Evolutionary conservation across 2,888 invertebrate genomes (phyloP), one percentile per base, ranked within the genome.

Genomic region (Metopia argyrocephala): DNA sequence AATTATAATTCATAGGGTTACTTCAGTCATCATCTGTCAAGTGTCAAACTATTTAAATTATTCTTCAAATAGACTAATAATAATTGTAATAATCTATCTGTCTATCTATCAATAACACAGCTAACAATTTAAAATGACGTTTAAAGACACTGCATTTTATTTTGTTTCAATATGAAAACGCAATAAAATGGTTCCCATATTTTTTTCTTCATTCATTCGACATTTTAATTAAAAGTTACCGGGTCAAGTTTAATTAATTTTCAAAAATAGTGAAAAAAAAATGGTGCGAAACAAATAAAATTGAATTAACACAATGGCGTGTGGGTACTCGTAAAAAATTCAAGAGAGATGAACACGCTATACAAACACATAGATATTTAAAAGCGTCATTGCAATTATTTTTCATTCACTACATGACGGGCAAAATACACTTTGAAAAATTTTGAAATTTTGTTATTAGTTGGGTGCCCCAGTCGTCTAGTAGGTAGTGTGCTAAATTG

Each of bases 201-300:
- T n/a, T 50, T 52, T 23, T 31, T 31, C 12, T 38, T 12, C 38
- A 38, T 28, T 59, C 78, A n/a, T 76, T 78, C 78, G 74, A 78
- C 78, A 78, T 81, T 54, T 76, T 38, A 69, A 81, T 81, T 81
- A 78, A 74, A 78, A 81, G 76, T 81, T 78, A 78, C 38, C 78
- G 74, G 76, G 81, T 81, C 81, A 81, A 81, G 81, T 81, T 78
- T 74, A 81, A 74, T 54, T 27, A n/a, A 21, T 52, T 54, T 28
- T 54, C 52, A 21, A 27, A 4, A 3, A 57, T n/a, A n/a, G n/a
- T n/a, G 46, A 46, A 21, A 21, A 62, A 69, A 56, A 45, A 20
- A 31, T 76, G 68, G 21, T 73, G 79, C 57, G 68, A 76, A 76
- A 73, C 52, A 69, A 68, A 69, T 62, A 46, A 31, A 76, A 54